Conservation (phyloP, 2,797 vertebrate species). For the Hipposideros larvatus region DNA sequence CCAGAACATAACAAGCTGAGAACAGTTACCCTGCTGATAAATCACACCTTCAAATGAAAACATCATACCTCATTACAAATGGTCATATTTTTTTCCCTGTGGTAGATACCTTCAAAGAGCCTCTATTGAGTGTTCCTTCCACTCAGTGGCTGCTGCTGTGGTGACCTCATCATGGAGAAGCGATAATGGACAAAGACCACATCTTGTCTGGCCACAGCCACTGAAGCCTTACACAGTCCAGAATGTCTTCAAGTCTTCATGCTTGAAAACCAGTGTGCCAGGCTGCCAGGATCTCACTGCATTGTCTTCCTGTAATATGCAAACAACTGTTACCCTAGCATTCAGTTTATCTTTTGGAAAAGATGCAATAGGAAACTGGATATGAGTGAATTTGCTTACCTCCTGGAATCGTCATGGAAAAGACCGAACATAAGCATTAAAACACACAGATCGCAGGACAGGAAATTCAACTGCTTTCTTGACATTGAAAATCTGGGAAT, state of each 20-base stretch:
- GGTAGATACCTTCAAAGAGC: neutral
- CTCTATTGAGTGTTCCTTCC: neutral
- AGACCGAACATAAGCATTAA: neutral
- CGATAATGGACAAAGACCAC: neutral
- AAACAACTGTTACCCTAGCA: constrained; percentile 73
- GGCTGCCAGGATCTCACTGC: constrained; percentile 34
- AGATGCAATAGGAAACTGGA: neutral
- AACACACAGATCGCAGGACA: neutral
- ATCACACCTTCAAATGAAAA: constrained; percentile 60
- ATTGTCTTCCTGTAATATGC: constrained; percentile 66
- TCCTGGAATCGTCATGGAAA: constrained; percentile 49
- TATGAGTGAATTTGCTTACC: constrained; percentile 54
- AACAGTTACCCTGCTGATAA: constrained; percentile 58
- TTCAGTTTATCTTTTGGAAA: constrained; percentile 76
- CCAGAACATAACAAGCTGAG: neutral
- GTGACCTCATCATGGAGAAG: neutral
- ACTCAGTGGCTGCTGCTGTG: neutral
- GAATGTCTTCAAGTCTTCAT: constrained; percentile 1
- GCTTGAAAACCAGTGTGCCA: neutral
- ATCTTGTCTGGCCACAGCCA: neutral
- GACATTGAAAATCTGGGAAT: neutral
- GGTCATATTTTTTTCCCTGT: neutral
- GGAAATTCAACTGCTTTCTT: neutral
- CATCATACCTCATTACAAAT: constrained; percentile 54
- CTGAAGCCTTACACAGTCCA: constrained; percentile 41